Evolutionary conservation across 2,113 vertebrate genomes (phyloP), one percentile per base, ranked within the genome.

Genomic region (Phasianus colchicus): DNA sequence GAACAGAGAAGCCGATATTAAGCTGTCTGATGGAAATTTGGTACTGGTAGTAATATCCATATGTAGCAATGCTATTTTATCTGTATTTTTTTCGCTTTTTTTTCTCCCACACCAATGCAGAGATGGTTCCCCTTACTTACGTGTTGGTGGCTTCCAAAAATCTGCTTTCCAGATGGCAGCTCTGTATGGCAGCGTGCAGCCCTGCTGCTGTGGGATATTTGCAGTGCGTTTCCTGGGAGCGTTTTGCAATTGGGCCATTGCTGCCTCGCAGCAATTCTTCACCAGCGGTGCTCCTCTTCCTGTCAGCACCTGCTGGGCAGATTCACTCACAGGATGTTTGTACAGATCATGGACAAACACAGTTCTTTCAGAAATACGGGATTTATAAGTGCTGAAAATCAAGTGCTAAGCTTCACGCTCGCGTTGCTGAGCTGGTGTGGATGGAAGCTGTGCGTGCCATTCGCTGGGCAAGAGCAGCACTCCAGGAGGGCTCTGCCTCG

Each of bases 221-320:
- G 61, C 32, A 60, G 25, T 29, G 6, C 19, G 0, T 0, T 66
- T 47, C 7, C 1, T n/a, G 29, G 40, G 27, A 76, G 64, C 24
- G 0, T 5, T n/a, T 58, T 30, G 36, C 19, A 13, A 1, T 8
- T 24, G 32, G 7, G 54, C 17, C 12, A 1, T 50, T 27, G n/a
- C 52, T 69, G 19, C 19, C 15, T n/a, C 9, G 6, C 25, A 19
- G 45, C 42, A 36, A 1, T 34, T 19, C 6, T 9, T 24, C 3
- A 9, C 47, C 27, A 43, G 9, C 11, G 22, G 38, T 1, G 3
- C 24, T 29, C 15, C 42, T 24, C 36, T 48, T 30, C 4, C 2
- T 9, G 18, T 32, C 22, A 17, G 34, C 11, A 1, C 27, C 12
- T 20, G 15, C 57, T 24, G 55, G 20, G 64, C 14, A 13, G 45